Conservation (phyloP, 2,797 vertebrate genomes). For the Pseudomugil gertrudae region DNA sequence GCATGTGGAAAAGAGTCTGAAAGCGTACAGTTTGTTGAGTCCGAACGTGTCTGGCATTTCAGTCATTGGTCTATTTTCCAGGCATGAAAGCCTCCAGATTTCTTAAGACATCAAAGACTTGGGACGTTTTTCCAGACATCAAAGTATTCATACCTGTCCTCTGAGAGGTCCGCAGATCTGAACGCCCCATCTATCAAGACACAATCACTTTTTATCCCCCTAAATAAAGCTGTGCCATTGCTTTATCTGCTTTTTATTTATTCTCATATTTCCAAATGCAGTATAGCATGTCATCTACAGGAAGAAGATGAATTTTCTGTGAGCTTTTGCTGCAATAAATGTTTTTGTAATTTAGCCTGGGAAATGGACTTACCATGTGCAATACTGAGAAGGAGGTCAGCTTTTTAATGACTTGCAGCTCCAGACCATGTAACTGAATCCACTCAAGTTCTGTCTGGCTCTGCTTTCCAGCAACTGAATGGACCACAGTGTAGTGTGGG, state of each 20-base stretch:
- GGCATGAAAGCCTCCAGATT: conserved; percentile 49
- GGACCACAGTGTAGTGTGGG: conserved; percentile 53
- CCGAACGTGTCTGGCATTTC: conserved; percentile 54
- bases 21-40: conserved; percentile 32
- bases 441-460: conserved; percentile 43
- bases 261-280: conserved; percentile 15
- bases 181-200: conserved; percentile 38
- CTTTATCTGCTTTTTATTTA: conserved; percentile 13
- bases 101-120: conserved; percentile 54
- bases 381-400: conserved; percentile 24
- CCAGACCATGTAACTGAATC: conserved; percentile 71
- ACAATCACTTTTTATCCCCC: conserved; percentile 19
- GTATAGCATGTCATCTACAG: conserved; percentile 13
- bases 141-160: conserved; percentile 39
- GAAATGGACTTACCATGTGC: conserved; percentile 73
- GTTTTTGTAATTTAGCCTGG: conserved; percentile 42
- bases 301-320: conserved; percentile 37
- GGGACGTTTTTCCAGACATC: conserved; percentile 58
- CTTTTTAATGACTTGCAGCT: conserved; percentile 61
- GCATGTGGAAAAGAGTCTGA: conserved; percentile 17
- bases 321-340: conserved; percentile 32
- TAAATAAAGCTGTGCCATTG: conserved; percentile 1
- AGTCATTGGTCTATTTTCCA: conserved; percentile 39
- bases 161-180: conserved; percentile 34
- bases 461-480: conserved; percentile 60